Evolutionary conservation across 1,140 invertebrate genomes (phyloP).

Genomic region (Procambarus virginalis): DNA sequence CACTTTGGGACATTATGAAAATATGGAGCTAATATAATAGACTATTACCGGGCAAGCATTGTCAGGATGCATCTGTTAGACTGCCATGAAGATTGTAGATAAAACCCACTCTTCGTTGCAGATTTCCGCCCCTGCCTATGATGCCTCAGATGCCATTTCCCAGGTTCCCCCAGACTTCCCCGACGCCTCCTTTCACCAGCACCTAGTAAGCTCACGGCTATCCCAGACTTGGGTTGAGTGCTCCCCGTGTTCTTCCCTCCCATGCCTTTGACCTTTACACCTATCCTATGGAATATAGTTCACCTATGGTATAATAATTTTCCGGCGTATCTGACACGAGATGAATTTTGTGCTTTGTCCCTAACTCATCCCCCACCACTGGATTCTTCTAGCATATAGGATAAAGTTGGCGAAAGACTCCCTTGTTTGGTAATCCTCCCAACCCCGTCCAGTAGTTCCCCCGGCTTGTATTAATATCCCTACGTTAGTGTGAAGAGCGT

Average conservation of each 20-base stretch:
- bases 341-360: neutral
- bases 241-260: too few species aligned
- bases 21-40: too few species aligned
- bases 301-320: neutral
- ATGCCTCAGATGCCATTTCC: neutral
- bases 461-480: neutral
- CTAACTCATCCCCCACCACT: neutral
- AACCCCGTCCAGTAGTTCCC: neutral
- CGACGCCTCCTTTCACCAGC: neutral
- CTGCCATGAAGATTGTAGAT: neutral
- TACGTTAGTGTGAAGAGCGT: neutral
- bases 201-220: conserved; percentile 4
- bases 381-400: neutral
- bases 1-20: too few species aligned
- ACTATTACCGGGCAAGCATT: too few species aligned
- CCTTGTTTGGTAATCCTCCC: neutral
- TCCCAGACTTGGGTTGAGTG: neutral
- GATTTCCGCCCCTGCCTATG: conserved; percentile 3
- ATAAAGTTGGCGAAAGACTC: neutral
- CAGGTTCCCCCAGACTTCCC: neutral
- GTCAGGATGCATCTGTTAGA: too few species aligned
- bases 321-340: neutral
- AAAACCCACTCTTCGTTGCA: neutral
- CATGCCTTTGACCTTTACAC: neutral
- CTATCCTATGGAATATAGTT: too few species aligned